Base-by-base conservation (phyloP, 2,113 vertebrate genomes). In the Leptocoma aspasia region DNA sequence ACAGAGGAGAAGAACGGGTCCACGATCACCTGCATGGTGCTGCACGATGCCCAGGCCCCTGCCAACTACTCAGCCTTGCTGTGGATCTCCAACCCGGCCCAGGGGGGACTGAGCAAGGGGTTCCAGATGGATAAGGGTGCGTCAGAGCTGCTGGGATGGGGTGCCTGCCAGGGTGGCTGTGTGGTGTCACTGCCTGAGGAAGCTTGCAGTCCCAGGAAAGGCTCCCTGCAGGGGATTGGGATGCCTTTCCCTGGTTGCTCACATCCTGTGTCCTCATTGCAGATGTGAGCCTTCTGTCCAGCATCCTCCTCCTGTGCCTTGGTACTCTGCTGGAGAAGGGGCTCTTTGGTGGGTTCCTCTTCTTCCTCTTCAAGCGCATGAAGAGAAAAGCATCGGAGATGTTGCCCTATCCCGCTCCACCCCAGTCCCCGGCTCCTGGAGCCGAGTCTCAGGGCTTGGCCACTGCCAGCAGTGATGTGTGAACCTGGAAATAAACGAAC, bases 21-120 rank as follows among this genome's bases (percentile, higher is more conserved):
- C 1, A 3, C 3, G 23, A n/a, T 98, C 72, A 91, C 82, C 73
- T 98, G 98, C 77, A 31, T 13, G 28, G 97, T 97, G 82, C n/a
- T 88, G 65, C 97, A 98, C 1, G 80, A 97, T 2, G 73, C 17
- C 15, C 97, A 96, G 94, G 60, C 52, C 1, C 72, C 78, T 1
- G 0, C 83, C 65, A 69, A 1, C 27, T 2, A 0, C 17, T 73
- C 0, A 3, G 4, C 11, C 3, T 28, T 9, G 4, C 59, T 98
- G 56, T 0, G 14, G 42, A 13, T 91, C 41, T 2, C 59, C 8
- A 31, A 7, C 13, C 22, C 15, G 0, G 2, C 39, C 75, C 53
- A 22, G 49, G 9, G 26, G 4, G 41, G 3, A 6, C 2, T 0
- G 5, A 27, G 2, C 1, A 3, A 4, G 6, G 0, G 0, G 17